Evolutionary conservation across 1,140 invertebrate genomes (phyloP).

Genomic region (Drosophila arawakana): DNA sequence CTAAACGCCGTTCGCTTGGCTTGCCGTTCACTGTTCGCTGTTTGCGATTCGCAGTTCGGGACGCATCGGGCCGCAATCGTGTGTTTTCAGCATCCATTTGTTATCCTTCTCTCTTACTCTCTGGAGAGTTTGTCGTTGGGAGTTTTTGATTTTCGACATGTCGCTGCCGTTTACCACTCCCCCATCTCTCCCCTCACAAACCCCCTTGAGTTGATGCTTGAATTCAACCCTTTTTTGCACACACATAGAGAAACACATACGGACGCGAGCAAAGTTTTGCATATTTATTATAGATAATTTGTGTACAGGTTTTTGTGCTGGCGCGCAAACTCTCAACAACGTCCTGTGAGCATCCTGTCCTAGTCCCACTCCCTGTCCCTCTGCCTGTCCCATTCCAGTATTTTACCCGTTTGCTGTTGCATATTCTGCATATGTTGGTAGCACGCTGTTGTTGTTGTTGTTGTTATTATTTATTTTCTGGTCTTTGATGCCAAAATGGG

Average conservation of each 20-base stretch:
- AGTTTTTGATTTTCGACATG: conserved; percentile 82
- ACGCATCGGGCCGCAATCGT: conserved; percentile 38
- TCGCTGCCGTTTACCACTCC: conserved; percentile 37
- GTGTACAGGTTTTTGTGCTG: conserved; percentile 80
- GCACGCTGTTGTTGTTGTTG: conserved; percentile 15
- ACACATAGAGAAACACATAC: conserved; percentile 15
- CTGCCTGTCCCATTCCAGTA: conserved; percentile 22
- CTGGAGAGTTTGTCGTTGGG: conserved; percentile 67
- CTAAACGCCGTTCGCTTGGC: conserved; percentile 34
- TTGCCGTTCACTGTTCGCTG: conserved; percentile 39
- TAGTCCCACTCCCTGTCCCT: conserved; percentile 23
- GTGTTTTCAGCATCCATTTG: conserved; percentile 72
- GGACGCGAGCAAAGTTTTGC: conserved; percentile 67
- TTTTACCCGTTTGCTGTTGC: conserved; percentile 49
- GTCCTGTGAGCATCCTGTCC: conserved; percentile 49
- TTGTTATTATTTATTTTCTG: conserved; percentile 23
- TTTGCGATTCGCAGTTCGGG: conserved; percentile 45
- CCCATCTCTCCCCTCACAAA: neutral
- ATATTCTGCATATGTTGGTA: conserved; percentile 45
- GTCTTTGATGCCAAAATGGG: conserved; percentile 3
- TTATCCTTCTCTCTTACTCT: conserved; percentile 70
- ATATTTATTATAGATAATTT: conserved; percentile 83
- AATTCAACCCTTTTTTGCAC: conserved; percentile 72
- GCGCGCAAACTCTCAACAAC: conserved; percentile 78
- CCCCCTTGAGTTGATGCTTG: conserved; percentile 32